Percentiles rank a stretch among this genome's conserved stretches.
These are phyloP conservation scores for Trisateles emortualis DNA, from an alignment of 2,888 invertebrate genomes.

Conservation along the genomic window DNA sequence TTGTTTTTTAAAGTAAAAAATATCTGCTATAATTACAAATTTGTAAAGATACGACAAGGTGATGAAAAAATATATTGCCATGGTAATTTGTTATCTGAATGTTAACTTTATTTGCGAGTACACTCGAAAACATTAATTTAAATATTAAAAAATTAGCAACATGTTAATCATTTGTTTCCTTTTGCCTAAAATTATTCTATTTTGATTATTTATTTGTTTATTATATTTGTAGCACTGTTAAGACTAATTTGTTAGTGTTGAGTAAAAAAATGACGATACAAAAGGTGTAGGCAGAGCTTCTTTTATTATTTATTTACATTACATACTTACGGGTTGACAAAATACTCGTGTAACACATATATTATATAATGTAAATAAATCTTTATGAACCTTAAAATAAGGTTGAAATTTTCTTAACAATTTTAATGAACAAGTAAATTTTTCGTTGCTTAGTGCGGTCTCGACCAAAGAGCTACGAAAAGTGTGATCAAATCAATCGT, in stretches of 20 bases:
- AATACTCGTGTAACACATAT: slow-evolving; percentile 34
- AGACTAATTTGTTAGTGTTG: slow-evolving; percentile 32
- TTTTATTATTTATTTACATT: slow-evolving; percentile 56
- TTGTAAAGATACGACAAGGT: too few species aligned
- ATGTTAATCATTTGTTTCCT: neutral
- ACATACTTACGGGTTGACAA: slow-evolving; percentile 48
- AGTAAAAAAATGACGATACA: slow-evolving; percentile 41
- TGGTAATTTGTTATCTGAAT: neutral
- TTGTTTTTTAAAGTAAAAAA: too few species aligned
- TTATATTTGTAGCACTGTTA: slow-evolving; percentile 25
- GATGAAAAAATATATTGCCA: neutral
- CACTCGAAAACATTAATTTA: neutral
- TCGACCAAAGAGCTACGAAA: slow-evolving; percentile 61
- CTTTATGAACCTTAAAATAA: slow-evolving; percentile 33
- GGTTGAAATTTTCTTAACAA: slow-evolving; percentile 41
- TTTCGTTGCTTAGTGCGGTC: slow-evolving; percentile 52
- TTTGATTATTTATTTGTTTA: slow-evolving; percentile 1
- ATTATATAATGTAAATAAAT: slow-evolving; percentile 27
- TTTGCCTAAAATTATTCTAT: neutral
- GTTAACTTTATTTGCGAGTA: neutral
- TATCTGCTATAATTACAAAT: too few species aligned
- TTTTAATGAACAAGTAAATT: slow-evolving; percentile 42
- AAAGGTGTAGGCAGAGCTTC: slow-evolving; percentile 44
- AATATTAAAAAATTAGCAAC: neutral
- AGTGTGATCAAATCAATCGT: slow-evolving; percentile 56